Percentiles rank a stretch among this genome's conserved stretches.
Evolutionary conservation across 2,797 vertebrate species (phyloP).

Genomic region (Phrynocephalus forsythii): DNA sequence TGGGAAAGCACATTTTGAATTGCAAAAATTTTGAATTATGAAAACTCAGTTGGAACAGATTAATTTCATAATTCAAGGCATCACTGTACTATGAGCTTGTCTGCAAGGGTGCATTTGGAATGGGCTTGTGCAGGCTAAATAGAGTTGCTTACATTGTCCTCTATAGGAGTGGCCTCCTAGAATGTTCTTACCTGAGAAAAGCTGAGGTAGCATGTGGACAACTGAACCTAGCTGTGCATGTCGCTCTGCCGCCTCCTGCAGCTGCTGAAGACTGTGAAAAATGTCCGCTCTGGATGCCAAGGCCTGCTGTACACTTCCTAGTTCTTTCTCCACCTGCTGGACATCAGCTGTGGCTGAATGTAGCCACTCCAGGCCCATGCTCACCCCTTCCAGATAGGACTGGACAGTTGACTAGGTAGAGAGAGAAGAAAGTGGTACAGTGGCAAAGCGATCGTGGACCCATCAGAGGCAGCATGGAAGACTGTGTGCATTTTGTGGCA

Average conservation of each 20-base stretch:
- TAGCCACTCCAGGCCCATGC: conserved; percentile 89
- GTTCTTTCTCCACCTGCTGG: conserved; percentile 77
- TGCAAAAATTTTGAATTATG: too few relatives aligned
- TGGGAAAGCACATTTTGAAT: too few relatives aligned
- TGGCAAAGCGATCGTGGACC: background rate
- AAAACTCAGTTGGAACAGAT: too few relatives aligned
- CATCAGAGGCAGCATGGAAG: background rate
- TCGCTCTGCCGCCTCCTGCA: conserved; percentile 79
- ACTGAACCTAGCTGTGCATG: conserved; percentile 88
- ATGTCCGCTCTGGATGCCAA: conserved; percentile 73
- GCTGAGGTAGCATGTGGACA: conserved; percentile 88
- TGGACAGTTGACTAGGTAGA: conserved; percentile 88
- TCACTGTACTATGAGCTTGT: too few relatives aligned
- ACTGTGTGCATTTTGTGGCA: background rate
- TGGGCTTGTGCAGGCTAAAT: too few relatives aligned
- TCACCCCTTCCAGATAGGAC: conserved; percentile 94
- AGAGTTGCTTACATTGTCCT: too few relatives aligned
- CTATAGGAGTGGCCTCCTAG: too few relatives aligned
- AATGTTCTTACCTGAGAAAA: conserved; percentile 83
- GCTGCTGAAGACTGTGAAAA: conserved; percentile 78
- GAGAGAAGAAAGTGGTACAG: conserved; percentile 17
- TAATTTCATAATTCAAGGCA: too few relatives aligned
- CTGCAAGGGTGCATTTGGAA: too few relatives aligned
- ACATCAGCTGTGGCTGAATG: conserved; percentile 81
- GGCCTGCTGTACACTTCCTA: conserved; percentile 80